Base-by-base conservation (phyloP, 2,888 invertebrate genomes). In the Drosophila glabriapex region DNA sequence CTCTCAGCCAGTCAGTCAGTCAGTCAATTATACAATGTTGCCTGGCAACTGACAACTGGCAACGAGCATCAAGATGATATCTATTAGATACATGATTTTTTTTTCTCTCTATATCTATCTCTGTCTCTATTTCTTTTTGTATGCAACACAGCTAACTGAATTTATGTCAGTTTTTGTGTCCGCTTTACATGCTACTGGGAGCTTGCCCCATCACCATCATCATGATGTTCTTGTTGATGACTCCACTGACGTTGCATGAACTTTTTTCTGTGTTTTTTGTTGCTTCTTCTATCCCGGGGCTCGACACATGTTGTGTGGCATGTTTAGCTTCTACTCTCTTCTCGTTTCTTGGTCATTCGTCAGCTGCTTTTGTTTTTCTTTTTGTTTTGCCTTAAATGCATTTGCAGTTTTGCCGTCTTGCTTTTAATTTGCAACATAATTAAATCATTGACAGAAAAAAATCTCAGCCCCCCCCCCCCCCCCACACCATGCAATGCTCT, bases 131-230 rank as follows among this genome's bases (percentile, higher is more conserved):
- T 29, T 28, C 19, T 31, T 7, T 78, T 83, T 80, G 83, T 76
- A 85, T 85, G 90, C 89, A 90, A 61, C 80, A 54, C 89, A 84
- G 76, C 87, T 84, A 86, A 82, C 87, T 86, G 87, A 89, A 86
- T 87, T 90, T 80, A 84, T 89, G 90, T 89, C 90, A 76, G 89
- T 76, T 82, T 83, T 76, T 76, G 77, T 82, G 70, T 81, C 73
- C 65, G 63, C 78, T 65, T 64, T 35, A 64, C 72, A 76, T 63
- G 69, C 70, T 65, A 53, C 49, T 69, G 62, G 16, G 10, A 43
- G 50, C 49, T 19, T 43, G 63, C 56, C 33, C 16, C 41, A 68
- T 70, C 43, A 35, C 65, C 61, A 29, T 63, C 49, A 43, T 67
- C 49, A 19, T 66, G 37, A 22, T 39, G 74, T 37, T 66, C 59